Conservation (phyloP, 2,888 invertebrate species). For the Rhabditoides inermis region DNA sequence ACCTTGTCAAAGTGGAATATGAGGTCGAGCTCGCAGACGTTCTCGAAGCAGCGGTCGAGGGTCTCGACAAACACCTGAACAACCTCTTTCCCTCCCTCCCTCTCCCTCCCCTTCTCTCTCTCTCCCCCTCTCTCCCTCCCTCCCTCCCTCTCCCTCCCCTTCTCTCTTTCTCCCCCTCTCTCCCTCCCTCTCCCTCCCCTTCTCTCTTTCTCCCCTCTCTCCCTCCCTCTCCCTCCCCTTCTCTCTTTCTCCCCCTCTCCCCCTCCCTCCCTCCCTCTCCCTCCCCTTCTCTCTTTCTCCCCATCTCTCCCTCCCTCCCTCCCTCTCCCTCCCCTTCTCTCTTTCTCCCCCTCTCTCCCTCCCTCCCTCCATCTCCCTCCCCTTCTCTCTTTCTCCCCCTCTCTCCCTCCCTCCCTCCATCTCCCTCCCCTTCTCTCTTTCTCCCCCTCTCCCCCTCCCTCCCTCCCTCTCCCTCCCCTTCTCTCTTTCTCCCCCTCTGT, state of each 20-base stretch:
- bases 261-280: too few species aligned
- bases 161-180: background rate
- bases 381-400: too few species aligned
- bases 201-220: background rate
- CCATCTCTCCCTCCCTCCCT: too few species aligned
- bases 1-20: slow-evolving; percentile 93
- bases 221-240: background rate
- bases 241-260: background rate
- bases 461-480: background rate
- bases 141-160: background rate
- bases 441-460: background rate
- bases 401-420: background rate
- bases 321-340: too few species aligned
- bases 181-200: background rate
- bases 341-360: too few species aligned
- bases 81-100: background rate
- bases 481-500: background rate
- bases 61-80: slow-evolving; percentile 53
- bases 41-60: slow-evolving; percentile 96
- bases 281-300: too few species aligned
- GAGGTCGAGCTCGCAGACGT: slow-evolving; percentile 94
- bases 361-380: too few species aligned
- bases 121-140: background rate
- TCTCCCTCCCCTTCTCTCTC: background rate
- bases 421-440: background rate